Evolutionary conservation across 2,888 invertebrate species (phyloP), one percentile per base, ranked within the genome.

Genomic region (Sminthurides aquaticus): DNA sequence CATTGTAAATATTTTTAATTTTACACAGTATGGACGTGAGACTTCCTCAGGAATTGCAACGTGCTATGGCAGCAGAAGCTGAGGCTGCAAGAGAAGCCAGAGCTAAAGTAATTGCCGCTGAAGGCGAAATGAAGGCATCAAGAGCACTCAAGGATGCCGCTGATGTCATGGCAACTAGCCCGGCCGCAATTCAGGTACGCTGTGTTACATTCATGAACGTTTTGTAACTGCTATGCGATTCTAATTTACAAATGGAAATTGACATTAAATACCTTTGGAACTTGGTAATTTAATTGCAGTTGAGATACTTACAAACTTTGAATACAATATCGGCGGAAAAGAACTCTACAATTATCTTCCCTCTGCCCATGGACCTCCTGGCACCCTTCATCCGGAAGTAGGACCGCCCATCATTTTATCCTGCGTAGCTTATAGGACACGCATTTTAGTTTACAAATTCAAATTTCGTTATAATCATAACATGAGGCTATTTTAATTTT

Each of bases 321-420:
- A 96, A 92, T 82, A 91, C 94, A 65, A 96, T 97, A 78, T 94
- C 95, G 27, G 93, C 95, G 27, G 97, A 97, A 84, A 96, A 97
- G 84, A 96, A 97, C 79, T 96, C 95, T 11, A 97, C 97, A 3
- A 97, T 97, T 77, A 91, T 97, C 57, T 97, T 97, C 81, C 97
- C 97, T 22, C 81, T 93, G 75, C 92, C 91, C 8, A 81, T 83
- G 61, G 82, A 83, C 69, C 77, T 83, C 73, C 68, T 81, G 60
- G 72, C 76, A 48, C 75, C 76, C 60, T 77, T 78, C 62, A 61
- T 69, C n/a, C n/a, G n/a, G n/a, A n/a, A n/a, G n/a, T n/a, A n/a
- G n/a, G n/a, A n/a, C n/a, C n/a, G n/a, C n/a, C n/a, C n/a, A n/a
- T n/a, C n/a, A n/a, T n/a, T n/a, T n/a, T n/a, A n/a, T n/a, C n/a